These are phyloP conservation scores for Drosophila prostipennis DNA, from an alignment of 2,888 invertebrate genomes.

Conservation along the genomic window DNA sequence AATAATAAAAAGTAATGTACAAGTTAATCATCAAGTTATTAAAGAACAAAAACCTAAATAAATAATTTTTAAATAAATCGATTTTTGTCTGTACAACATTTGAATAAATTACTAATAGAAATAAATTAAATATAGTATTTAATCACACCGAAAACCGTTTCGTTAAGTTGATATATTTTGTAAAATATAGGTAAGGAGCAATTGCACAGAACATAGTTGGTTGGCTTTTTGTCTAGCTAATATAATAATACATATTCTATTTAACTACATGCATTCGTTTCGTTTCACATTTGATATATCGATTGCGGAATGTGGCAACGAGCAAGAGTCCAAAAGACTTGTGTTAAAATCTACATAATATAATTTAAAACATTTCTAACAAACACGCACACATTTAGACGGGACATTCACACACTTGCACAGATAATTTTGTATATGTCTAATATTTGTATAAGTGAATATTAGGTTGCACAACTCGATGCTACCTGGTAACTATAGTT, in stretches of 20 bases:
- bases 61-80: background rate
- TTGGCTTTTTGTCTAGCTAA: slow-evolving; percentile 76
- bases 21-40: background rate
- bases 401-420: slow-evolving; percentile 24
- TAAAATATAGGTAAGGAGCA: slow-evolving; percentile 27
- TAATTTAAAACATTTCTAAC: slow-evolving; percentile 41
- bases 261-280: slow-evolving; percentile 43
- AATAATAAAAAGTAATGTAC: background rate
- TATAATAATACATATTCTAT: slow-evolving; percentile 63
- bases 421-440: slow-evolving; percentile 17
- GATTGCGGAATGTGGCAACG: slow-evolving; percentile 52
- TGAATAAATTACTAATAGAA: background rate
- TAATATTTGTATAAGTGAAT: slow-evolving; percentile 5
- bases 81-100: too few relatives aligned
- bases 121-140: background rate
- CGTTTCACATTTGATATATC: slow-evolving; percentile 62
- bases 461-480: background rate
- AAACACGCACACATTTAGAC: slow-evolving; percentile 37
- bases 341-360: slow-evolving; percentile 47
- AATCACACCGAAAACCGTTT: background rate
- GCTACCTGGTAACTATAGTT: slow-evolving; percentile 2
- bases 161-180: slow-evolving; percentile 11
- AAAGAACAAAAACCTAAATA: background rate
- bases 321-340: slow-evolving; percentile 39
- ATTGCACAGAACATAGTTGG: slow-evolving; percentile 62